Evolutionary conservation across 2,797 vertebrate genomes (phyloP).

Genomic region (Atherinosoma microstoma): DNA sequence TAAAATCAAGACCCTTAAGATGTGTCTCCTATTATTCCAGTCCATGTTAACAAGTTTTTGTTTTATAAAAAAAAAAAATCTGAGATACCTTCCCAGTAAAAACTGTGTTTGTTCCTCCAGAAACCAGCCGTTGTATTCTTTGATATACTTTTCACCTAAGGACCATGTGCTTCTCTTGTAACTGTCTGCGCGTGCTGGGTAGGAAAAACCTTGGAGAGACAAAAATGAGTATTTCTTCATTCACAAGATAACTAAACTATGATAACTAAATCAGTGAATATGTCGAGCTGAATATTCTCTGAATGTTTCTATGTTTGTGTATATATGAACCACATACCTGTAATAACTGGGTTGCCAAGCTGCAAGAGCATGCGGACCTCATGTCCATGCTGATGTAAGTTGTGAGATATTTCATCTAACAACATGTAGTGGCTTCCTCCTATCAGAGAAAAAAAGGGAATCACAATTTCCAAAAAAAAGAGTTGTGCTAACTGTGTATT

Average conservation of each 20-base stretch:
- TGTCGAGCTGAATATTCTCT: not conserved
- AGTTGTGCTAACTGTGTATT: not conserved
- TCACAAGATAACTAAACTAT: not conserved
- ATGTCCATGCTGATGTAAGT: constrained; percentile 76
- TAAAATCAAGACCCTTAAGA: too few species aligned
- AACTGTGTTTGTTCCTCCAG: constrained; percentile 59
- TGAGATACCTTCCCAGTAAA: constrained; percentile 58
- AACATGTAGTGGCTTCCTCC: constrained; percentile 81
- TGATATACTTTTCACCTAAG: constrained; percentile 64
- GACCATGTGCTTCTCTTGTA: constrained; percentile 64
- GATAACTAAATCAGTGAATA: not conserved
- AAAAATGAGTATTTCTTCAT: not conserved
- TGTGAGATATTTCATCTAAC: constrained; percentile 80
- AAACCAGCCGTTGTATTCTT: constrained; percentile 62
- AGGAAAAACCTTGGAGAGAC: constrained; percentile 48
- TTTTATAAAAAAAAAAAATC: too few species aligned
- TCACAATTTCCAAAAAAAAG: not conserved
- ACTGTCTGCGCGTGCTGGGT: constrained; percentile 37
- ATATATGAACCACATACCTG: constrained; percentile 47
- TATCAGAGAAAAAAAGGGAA: not conserved
- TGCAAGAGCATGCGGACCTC: constrained; percentile 76
- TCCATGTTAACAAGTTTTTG: not conserved
- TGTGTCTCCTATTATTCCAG: not conserved
- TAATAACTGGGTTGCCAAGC: constrained; percentile 67
- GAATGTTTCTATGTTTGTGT: not conserved